These are phyloP conservation scores for Tenebrio molitor DNA, from an alignment of 1,140 invertebrate species.

Conservation along the genomic window DNA sequence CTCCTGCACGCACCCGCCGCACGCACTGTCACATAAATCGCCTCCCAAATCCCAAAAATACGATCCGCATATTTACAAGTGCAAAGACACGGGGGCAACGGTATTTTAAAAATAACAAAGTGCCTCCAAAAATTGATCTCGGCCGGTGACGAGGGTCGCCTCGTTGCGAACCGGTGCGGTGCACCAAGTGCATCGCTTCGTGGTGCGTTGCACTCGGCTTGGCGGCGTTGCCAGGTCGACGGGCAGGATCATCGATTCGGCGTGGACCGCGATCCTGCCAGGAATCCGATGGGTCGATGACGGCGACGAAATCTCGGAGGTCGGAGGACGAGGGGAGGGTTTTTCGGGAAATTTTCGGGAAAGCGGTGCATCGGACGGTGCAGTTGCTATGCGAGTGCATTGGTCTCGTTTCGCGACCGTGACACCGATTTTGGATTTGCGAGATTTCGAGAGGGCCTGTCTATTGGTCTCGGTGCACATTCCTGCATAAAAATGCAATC, in stretches of 20 bases:
- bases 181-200: constrained; percentile 31
- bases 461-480: too few relatives aligned
- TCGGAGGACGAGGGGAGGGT: neutral
- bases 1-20: neutral
- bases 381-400: too few relatives aligned
- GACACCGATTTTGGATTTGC: too few relatives aligned
- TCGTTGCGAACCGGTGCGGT: constrained; percentile 9
- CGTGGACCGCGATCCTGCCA: neutral
- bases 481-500: too few relatives aligned
- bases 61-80: constrained; percentile 36
- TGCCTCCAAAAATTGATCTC: constrained; percentile 26
- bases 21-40: constrained; percentile 2
- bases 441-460: too few relatives aligned
- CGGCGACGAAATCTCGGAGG: neutral
- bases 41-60: constrained; percentile 10
- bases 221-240: constrained; percentile 16
- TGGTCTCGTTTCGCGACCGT: too few relatives aligned
- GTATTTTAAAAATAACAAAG: constrained; percentile 43
- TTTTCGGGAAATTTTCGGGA: too few relatives aligned
- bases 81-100: constrained; percentile 39
- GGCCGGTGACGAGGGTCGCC: neutral
- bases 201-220: constrained; percentile 32
- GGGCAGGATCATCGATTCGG: constrained; percentile 21
- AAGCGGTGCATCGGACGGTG: too few relatives aligned
- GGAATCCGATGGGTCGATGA: neutral